Percentiles rank a stretch among this genome's conserved stretches.
These are phyloP conservation scores for Anhinga anhinga DNA, from an alignment of 2,113 vertebrate genomes.

Conservation along the genomic window DNA sequence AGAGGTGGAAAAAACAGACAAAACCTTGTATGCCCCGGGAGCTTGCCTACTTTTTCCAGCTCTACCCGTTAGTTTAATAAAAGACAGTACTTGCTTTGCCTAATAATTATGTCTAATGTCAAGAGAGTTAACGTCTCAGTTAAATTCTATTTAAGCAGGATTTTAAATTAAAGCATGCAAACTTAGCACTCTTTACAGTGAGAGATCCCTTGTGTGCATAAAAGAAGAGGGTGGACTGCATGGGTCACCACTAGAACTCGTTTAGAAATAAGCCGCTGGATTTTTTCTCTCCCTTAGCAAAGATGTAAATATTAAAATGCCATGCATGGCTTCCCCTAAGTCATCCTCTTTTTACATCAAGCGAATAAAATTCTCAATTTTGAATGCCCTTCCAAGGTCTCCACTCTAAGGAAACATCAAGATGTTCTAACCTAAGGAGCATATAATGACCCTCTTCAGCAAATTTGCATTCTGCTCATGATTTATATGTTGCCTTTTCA, in stretches of 20 bases:
- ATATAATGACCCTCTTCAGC: background rate
- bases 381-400: background rate
- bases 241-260: background rate
- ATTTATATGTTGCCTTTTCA: background rate
- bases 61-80: constrained; percentile 8
- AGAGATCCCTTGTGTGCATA: background rate
- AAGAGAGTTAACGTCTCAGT: constrained; percentile 29
- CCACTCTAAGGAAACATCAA: background rate
- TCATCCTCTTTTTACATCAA: background rate
- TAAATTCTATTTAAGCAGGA: constrained; percentile 31
- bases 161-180: constrained; percentile 41
- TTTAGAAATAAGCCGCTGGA: background rate
- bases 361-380: background rate
- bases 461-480: background rate
- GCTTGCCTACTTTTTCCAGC: background rate
- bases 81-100: background rate
- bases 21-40: background rate
- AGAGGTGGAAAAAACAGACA: background rate
- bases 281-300: background rate
- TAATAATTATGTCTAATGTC: constrained; percentile 31
- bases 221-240: background rate
- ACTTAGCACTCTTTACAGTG: background rate
- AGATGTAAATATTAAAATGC: background rate
- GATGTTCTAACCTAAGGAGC: background rate
- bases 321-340: background rate